These are phyloP conservation scores for Gulo gulo DNA, from an alignment of 2,113 vertebrate genomes.

Conservation along the genomic window DNA sequence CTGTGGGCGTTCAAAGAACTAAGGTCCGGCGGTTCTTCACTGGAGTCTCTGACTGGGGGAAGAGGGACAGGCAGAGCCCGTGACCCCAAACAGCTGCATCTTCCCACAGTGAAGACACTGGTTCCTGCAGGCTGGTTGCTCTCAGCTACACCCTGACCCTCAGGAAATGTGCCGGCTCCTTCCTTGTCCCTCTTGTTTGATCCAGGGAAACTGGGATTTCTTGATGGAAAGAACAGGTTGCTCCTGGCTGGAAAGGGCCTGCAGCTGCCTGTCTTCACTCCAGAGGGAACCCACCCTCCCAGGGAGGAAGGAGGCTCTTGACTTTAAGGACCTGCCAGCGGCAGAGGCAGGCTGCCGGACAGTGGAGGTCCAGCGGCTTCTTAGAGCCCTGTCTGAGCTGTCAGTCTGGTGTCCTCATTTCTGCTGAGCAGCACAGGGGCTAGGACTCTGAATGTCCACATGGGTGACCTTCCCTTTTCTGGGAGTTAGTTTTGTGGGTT, in stretches of 20 bases:
- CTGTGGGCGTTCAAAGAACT: background rate
- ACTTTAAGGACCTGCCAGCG: background rate
- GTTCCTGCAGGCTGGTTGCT: background rate
- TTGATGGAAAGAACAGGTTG: slow-evolving; percentile 60
- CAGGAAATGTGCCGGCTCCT: background rate
- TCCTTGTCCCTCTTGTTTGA: slow-evolving; percentile 39
- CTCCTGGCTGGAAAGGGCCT: slow-evolving; percentile 44
- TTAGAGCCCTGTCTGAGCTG: background rate
- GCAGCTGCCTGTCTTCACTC: slow-evolving; percentile 29
- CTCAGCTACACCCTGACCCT: background rate
- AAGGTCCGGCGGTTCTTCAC: background rate
- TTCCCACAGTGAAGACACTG: background rate
- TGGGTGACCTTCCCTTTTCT: background rate
- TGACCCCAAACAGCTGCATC: background rate
- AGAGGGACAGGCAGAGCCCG: background rate
- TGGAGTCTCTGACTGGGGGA: background rate
- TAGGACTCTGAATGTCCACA: background rate
- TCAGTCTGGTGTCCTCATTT: background rate
- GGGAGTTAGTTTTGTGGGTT: background rate
- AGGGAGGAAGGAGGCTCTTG: background rate
- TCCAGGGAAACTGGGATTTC: slow-evolving; percentile 24
- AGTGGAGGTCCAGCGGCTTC: background rate
- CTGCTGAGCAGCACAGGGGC: background rate
- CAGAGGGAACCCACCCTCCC: background rate
- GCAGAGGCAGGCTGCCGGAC: background rate